phyloP scores from a whole-genome alignment of 37 sponge, comb jelly and placozoan species.

The Spongia lamella region DNA sequence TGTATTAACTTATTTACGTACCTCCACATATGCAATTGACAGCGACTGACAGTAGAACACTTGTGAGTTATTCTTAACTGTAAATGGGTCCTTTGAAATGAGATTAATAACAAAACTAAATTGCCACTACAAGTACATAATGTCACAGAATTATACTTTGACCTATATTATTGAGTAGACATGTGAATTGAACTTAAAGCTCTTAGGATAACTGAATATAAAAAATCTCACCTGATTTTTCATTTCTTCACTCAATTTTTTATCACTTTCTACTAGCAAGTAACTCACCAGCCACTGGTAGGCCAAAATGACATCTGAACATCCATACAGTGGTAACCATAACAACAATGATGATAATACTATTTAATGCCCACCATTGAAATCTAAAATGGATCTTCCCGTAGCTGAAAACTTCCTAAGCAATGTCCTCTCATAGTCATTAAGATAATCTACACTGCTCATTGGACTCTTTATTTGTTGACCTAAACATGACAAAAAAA shows the following conservation, averaged over 20 bases:
- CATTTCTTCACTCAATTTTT: slow-evolving; percentile 37
- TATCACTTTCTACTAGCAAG: slow-evolving; percentile 48
- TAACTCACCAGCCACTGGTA: slow-evolving; percentile 87
- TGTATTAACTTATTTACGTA: slow-evolving; percentile 7
- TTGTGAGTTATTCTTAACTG: slow-evolving; percentile 69
- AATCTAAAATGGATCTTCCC: too few relatives aligned
- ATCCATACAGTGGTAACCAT: too few relatives aligned
- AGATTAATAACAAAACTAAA: too few relatives aligned
- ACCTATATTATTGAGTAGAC: too few relatives aligned
- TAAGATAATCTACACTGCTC: slow-evolving; percentile 53
- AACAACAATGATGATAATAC: too few relatives aligned
- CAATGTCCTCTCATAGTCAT: slow-evolving; percentile 34
- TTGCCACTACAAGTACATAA: too few relatives aligned
- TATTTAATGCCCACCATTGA: too few relatives aligned
- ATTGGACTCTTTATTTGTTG: slow-evolving; percentile 44
- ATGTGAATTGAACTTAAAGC: too few relatives aligned
- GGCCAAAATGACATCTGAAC: slow-evolving; percentile 62
- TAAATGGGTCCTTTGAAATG: slow-evolving; percentile 51
- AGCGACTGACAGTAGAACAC: slow-evolving; percentile 75
- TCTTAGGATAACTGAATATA: too few relatives aligned
- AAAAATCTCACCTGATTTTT: too few relatives aligned
- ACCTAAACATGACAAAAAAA: too few relatives aligned
- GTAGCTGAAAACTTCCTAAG: slow-evolving; percentile 23
- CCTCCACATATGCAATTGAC: slow-evolving; percentile 74
- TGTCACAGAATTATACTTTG: too few relatives aligned